A percentile compares a stretch with the other conserved stretches of the same genome.
phyloP scores from a whole-genome alignment of 2,888 invertebrate genomes.

The Synanthedon tipuliformis region DNA sequence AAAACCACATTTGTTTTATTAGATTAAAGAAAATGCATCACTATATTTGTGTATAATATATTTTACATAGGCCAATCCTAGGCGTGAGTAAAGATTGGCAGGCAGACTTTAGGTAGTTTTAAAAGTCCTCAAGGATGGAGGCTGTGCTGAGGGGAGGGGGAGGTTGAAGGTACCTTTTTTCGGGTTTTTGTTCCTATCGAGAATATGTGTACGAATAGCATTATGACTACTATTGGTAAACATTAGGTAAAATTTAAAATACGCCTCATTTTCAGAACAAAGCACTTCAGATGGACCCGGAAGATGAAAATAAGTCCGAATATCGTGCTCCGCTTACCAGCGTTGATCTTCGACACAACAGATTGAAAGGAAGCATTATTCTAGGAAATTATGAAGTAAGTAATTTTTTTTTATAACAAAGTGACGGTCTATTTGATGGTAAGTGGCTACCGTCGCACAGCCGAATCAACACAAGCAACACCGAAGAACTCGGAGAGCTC shows the following conservation, averaged over 20 bases:
- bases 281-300: constrained; percentile 39
- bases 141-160: too few relatives aligned
- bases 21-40: too few relatives aligned
- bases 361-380: constrained; percentile 85
- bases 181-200: too few relatives aligned
- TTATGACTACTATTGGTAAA: background rate
- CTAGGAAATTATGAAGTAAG: constrained; percentile 87
- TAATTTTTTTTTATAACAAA: constrained; percentile 6
- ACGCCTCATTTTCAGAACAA: constrained; percentile 25
- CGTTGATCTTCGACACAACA: constrained; percentile 82
- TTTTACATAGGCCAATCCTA: too few relatives aligned
- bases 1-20: too few relatives aligned
- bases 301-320: constrained; percentile 45
- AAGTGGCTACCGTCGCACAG: too few relatives aligned
- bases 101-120: background rate
- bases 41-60: too few relatives aligned
- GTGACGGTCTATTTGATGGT: background rate
- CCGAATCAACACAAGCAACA: too few relatives aligned
- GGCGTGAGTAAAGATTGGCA: background rate
- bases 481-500: too few relatives aligned
- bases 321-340: constrained; percentile 72
- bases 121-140: too few relatives aligned
- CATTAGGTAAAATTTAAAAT: background rate
- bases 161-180: too few relatives aligned
- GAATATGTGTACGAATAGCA: too few relatives aligned